phyloP scores from a whole-genome alignment of 2,797 vertebrate genomes.

The Cacajao melanocephalus region DNA sequence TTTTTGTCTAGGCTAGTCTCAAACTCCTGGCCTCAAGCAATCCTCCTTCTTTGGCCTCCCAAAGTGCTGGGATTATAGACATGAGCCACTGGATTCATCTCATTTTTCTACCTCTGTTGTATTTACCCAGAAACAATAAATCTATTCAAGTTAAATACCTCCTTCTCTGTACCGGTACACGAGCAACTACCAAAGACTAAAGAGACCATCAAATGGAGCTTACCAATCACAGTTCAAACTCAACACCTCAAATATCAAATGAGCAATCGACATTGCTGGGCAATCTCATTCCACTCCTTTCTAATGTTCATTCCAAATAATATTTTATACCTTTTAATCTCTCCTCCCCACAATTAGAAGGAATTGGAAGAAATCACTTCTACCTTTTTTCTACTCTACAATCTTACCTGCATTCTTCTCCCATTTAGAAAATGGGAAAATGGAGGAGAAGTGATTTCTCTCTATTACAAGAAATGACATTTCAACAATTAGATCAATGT shows the following conservation, averaged over 20 bases:
- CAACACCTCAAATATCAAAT: not conserved
- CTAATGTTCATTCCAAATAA: not conserved
- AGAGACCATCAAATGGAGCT: not conserved
- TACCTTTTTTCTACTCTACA: not conserved
- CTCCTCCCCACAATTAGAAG: not conserved
- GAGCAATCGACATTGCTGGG: not conserved
- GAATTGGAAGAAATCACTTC: not conserved
- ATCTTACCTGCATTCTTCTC: not conserved
- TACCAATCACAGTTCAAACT: not conserved
- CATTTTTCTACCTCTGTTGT: not conserved
- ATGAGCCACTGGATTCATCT: too few relatives aligned
- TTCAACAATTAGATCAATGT: not conserved
- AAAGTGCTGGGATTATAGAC: too few relatives aligned
- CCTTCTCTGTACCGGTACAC: not conserved
- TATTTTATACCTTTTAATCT: not conserved
- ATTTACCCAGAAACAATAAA: not conserved
- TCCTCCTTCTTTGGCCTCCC: too few relatives aligned
- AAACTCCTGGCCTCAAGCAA: too few relatives aligned
- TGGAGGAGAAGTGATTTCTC: not conserved
- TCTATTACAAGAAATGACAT: not conserved
- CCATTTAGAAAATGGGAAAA: too few relatives aligned
- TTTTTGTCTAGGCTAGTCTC: too few relatives aligned
- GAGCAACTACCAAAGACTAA: not conserved
- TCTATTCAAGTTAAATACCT: not conserved
- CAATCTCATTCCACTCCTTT: not conserved